Percentiles rank a stretch among this genome's conserved stretches.
Evolutionary conservation across 1,140 invertebrate species (phyloP).

Genomic region (Riptortus pedestris): DNA sequence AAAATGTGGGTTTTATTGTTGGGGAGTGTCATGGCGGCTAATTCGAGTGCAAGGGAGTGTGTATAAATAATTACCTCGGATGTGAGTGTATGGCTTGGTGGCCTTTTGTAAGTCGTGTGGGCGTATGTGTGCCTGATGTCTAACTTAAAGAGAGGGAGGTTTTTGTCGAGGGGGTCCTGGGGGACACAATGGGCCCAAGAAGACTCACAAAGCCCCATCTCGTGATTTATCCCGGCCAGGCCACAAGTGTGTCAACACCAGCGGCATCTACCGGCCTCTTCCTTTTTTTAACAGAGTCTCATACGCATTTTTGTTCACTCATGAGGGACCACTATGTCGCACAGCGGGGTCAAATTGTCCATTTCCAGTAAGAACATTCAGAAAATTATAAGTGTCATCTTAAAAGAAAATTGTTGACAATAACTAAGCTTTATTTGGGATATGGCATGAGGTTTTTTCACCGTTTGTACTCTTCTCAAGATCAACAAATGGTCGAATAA

Average conservation of each 20-base stretch:
- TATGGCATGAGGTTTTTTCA: too few species aligned
- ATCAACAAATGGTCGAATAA: too few species aligned
- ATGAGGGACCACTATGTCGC: too few species aligned
- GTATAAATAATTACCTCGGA: constrained; percentile 15
- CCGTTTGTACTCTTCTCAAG: too few species aligned
- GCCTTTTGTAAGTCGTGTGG: too few species aligned
- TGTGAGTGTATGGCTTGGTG: too few species aligned
- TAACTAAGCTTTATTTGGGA: too few species aligned
- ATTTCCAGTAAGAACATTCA: too few species aligned
- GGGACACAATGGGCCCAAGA: neutral
- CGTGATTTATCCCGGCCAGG: constrained; percentile 2
- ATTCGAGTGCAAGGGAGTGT: constrained; percentile 8
- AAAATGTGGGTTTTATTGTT: neutral
- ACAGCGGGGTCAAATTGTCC: too few species aligned
- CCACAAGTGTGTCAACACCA: constrained; percentile 17
- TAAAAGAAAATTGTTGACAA: too few species aligned
- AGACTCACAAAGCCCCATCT: neutral
- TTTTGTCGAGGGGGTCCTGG: constrained; percentile 2
- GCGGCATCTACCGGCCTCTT: neutral
- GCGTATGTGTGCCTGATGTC: neutral
- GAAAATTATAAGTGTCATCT: too few species aligned
- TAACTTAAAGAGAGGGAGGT: constrained; percentile 9
- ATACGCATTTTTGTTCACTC: too few species aligned
- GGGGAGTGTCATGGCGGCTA: neutral
- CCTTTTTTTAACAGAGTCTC: neutral